Evolutionary conservation across 1,140 invertebrate species (phyloP), one percentile per base, ranked within the genome.

Genomic region (Formica selysi): DNA sequence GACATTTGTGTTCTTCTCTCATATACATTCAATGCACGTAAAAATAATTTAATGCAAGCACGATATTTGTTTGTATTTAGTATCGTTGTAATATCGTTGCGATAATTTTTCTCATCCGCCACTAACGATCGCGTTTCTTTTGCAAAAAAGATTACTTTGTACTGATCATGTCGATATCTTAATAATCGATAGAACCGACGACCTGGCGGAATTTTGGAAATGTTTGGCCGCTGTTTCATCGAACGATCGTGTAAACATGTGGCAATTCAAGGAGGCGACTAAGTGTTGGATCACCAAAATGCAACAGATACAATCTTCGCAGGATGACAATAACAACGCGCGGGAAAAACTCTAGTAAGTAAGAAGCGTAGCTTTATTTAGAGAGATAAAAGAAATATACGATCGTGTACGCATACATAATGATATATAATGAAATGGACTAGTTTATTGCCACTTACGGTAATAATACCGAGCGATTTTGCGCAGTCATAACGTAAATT

Each of bases 221-320:
- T 61, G 54, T 61, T 19, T 83, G 19, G n/a, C 2, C 7, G 13
- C 54, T 0, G 26, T 44, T 16, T 74, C 79, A n/a, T 26, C 38
- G 13, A 48, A 62, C 11, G 38, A 61, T 3, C n/a, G 32, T n/a
- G 79, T 83, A 13, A 74, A 36, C 73, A 22, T 83, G 29, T n/a
- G 16, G 16, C 79, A 83, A 11, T 83, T 83, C 67, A 83, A 74
- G n/a, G 68, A 83, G 26, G 68, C 68, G 26, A 61, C 79, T 1
- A 83, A 83, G 22, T n/a, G 26, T 13, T 83, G 79, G 79, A 73
- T 83, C 26, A 19, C 13, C 26, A 61, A 83, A 3, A 7, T 61
- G 51, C 51, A 59, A 36, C 38, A 65, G 19, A 19, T 48, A 54
- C 76, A 59, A 6, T 32, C 79, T 51, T n/a, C 11, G 26, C 65